Conservation (phyloP, 2,113 vertebrate species). For the Dissostichus mawsoni region DNA sequence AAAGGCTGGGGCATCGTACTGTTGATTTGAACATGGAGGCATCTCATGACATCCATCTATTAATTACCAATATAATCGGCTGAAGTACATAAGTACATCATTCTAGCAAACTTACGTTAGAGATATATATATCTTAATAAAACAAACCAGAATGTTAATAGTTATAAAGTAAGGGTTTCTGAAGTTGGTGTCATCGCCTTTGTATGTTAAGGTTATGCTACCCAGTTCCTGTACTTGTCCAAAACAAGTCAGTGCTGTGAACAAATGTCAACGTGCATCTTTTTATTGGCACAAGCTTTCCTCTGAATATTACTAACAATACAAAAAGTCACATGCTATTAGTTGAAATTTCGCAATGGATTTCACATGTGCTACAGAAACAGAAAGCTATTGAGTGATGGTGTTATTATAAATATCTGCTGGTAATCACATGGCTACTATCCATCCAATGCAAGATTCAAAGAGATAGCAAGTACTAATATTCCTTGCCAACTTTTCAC, state of each 20-base stretch:
- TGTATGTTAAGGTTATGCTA: neutral
- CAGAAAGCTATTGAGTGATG: neutral
- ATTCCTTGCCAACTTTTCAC: neutral
- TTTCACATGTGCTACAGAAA: neutral
- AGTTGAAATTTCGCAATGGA: too few relatives aligned
- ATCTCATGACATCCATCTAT: neutral
- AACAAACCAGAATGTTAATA: neutral
- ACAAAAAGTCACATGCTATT: neutral
- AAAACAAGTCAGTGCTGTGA: neutral
- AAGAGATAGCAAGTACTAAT: neutral
- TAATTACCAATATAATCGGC: neutral
- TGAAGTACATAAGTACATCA: too few relatives aligned
- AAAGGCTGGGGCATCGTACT: neutral
- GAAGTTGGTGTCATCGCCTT: neutral
- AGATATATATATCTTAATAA: too few relatives aligned
- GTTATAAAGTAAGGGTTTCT: neutral
- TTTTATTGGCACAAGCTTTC: neutral
- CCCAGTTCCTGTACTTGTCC: neutral
- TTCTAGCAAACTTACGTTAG: neutral
- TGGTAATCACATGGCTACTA: neutral
- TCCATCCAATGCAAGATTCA: neutral
- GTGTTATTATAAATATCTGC: neutral
- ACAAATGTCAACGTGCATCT: neutral
- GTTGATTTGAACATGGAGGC: too few relatives aligned
- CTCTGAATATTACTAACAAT: neutral